These are phyloP conservation scores for Nothocercus julius DNA, from an alignment of 2,113 vertebrate genomes.

Conservation along the genomic window DNA sequence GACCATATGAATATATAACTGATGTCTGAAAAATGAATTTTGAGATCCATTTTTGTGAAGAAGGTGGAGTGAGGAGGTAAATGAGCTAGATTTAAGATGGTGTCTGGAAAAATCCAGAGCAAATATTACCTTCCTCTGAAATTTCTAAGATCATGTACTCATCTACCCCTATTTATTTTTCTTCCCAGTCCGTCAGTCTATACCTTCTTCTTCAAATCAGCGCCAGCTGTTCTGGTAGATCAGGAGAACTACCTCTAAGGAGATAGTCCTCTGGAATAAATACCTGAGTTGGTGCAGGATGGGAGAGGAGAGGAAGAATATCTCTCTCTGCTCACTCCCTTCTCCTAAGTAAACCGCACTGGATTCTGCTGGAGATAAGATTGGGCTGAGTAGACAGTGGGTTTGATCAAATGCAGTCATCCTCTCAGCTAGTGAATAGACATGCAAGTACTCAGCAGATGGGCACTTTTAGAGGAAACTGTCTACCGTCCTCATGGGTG, in stretches of 20 bases:
- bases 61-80: too few relatives aligned
- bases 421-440: neutral
- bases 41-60: too few relatives aligned
- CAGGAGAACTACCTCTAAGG: neutral
- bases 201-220: neutral
- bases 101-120: too few relatives aligned
- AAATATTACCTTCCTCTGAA: too few relatives aligned
- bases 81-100: too few relatives aligned
- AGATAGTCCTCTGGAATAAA: neutral
- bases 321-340: neutral
- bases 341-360: neutral
- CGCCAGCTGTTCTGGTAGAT: neutral
- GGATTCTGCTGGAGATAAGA: neutral
- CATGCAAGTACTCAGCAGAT: neutral
- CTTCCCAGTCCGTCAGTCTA: too few relatives aligned
- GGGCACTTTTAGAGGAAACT: neutral
- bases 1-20: neutral
- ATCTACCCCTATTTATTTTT: neutral
- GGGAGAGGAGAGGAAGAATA: neutral
- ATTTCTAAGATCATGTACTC: too few relatives aligned
- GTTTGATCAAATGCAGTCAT: neutral
- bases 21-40: neutral
- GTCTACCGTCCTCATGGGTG: neutral
- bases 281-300: neutral
- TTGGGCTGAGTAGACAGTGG: neutral